Evolutionary conservation across 1,140 invertebrate species (phyloP).

Genomic region (Episyrphus balteatus): DNA sequence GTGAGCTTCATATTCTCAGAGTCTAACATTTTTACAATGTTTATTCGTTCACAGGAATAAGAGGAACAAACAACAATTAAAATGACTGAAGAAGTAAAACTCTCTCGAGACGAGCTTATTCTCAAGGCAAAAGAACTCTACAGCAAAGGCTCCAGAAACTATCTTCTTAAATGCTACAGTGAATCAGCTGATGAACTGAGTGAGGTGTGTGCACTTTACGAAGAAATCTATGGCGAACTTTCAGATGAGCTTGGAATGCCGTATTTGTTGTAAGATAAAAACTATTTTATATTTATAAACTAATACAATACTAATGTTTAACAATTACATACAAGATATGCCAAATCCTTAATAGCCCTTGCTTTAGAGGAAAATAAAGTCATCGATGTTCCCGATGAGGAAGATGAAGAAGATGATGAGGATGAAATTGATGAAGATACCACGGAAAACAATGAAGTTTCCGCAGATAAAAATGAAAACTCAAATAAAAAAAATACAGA

Average conservation of each 20-base stretch:
- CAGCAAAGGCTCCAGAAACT: conserved; percentile 60
- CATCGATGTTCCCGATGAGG: conserved; percentile 50
- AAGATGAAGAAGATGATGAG: conserved; percentile 38
- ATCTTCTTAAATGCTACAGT: conserved; percentile 58
- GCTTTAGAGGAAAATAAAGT: conserved; percentile 61
- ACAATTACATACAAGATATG: conserved; percentile 18
- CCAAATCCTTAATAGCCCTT: conserved; percentile 55
- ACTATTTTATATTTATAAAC: not conserved
- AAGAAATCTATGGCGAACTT: conserved; percentile 53
- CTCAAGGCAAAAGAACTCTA: conserved; percentile 33
- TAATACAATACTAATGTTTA: not conserved
- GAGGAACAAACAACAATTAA: too few species aligned
- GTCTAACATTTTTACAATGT: too few species aligned
- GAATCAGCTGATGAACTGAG: conserved; percentile 58
- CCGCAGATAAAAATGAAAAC: conserved; percentile 9
- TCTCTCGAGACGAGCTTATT: conserved; percentile 5
- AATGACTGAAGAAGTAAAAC: conserved; percentile 3
- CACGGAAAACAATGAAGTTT: conserved; percentile 4
- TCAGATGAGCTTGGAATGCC: conserved; percentile 63
- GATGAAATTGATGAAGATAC: conserved; percentile 32
- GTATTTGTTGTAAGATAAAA: conserved; percentile 45
- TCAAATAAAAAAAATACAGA: not conserved
- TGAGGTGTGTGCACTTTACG: conserved; percentile 55
- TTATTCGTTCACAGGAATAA: too few species aligned
- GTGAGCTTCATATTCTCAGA: too few species aligned